Base-by-base conservation (phyloP, 2,888 invertebrate genomes). In the Trissolcus japonicus region DNA sequence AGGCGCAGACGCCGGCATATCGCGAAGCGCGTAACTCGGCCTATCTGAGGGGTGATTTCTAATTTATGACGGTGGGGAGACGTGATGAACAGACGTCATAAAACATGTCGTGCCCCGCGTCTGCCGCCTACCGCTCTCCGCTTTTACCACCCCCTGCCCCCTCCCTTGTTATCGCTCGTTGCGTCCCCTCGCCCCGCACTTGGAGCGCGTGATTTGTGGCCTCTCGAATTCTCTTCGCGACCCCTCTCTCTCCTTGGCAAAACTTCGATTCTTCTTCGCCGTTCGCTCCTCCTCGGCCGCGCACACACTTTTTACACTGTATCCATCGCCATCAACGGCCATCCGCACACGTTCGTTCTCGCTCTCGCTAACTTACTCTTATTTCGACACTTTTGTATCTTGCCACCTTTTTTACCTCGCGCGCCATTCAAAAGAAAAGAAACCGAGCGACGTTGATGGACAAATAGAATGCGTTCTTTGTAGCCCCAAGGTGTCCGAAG, bases 1-100 rank as follows among this genome's bases (percentile, higher is more conserved):
- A 21, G 65, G 62, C 63, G 73, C 73, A 73, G 76, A 80, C 79
- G 72, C 68, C 54, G 79, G 50, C 65, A 76, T 79, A 77, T 78
- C 80, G 78, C 72, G 67, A 46, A 76, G 35, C 65, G 29, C 74
- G 80, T 66, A 72, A 71, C 76, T 55, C 68, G 71, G 81, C 80
- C 86, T 87, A 88, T 88, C 87, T 85, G 84, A 85, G 86, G 86
- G 86, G 87, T 86, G 88, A 87, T 89, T 89, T 88, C 87, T 89
- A 89, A 89, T 89, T 89, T 89, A 89, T 89, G 89, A 89, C 86
- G 83, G 85, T 86, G 86, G 88, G 88, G 88, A 85, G 87, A 88
- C 87, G 89, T 89, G 89, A 89, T 89, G 89, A 89, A 89, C 89
- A 89, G 89, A 89, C 89, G 89, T 89, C 89, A 89, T 89, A 89